Evolutionary conservation across 2,797 vertebrate species (phyloP).

Genomic region (Clarias platycephalus): DNA sequence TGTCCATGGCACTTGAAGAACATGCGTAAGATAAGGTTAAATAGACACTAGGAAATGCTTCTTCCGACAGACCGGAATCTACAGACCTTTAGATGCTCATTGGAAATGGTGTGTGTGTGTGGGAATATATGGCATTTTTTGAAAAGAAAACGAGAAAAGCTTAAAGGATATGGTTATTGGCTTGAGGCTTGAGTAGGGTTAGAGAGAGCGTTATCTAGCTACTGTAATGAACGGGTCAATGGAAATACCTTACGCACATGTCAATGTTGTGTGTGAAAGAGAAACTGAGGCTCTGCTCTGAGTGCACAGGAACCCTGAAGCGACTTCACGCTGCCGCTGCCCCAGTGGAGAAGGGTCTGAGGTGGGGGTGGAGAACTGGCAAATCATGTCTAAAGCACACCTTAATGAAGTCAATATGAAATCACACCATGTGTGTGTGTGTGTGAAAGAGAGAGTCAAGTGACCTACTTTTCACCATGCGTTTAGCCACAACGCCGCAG

Average conservation of each 20-base stretch:
- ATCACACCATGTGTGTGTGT: constrained; percentile 12
- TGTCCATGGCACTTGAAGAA: neutral
- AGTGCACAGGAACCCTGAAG: constrained; percentile 39
- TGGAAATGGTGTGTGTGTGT: neutral
- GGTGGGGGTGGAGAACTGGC: constrained; percentile 45
- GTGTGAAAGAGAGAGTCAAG: neutral
- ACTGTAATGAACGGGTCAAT: neutral
- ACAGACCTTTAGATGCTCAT: neutral
- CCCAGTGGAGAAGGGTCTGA: constrained; percentile 37
- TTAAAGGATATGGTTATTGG: neutral
- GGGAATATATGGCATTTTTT: neutral
- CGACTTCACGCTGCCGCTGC: constrained; percentile 32
- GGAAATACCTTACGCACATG: neutral
- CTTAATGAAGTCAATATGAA: constrained; percentile 51
- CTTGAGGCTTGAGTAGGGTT: neutral
- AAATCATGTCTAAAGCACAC: constrained; percentile 46
- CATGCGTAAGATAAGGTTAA: constrained; percentile 3
- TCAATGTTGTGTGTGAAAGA: constrained; percentile 25
- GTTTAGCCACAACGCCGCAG: neutral
- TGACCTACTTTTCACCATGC: constrained; percentile 41
- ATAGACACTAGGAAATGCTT: neutral
- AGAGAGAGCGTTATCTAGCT: neutral
- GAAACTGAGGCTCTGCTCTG: constrained; percentile 29
- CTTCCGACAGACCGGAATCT: neutral
- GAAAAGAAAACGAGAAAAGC: neutral